Base-by-base conservation (phyloP, 2,888 invertebrate genomes). In the Morpho achilles region DNA sequence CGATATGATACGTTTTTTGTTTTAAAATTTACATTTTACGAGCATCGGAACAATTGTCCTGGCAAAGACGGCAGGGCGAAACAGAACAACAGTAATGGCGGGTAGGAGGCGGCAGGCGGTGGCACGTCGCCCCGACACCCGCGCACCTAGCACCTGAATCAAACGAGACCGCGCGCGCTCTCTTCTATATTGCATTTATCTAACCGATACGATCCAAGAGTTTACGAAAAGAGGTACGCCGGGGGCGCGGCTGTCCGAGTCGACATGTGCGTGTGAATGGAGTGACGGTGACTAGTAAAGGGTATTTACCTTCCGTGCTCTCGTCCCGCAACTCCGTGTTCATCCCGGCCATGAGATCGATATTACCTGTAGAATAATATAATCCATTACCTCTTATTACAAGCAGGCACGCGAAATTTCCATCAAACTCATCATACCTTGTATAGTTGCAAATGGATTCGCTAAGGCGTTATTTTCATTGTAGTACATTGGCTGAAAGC, bases 211-310 rank as follows among this genome's bases (percentile, higher is more conserved):
- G 65, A 66, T 59, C 58, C 68, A 56, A 65, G 50, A 65, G 61
- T 63, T 61, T 64, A 70, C 65, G 67, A 60, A 59, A 62, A 76
- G 75, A 81, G 86, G 84, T 83, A 85, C 85, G 87, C 88, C 89
- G 88, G 89, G 89, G 89, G 89, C 89, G 89, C 89, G 89, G 89
- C 87, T 88, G 89, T 87, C 86, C 87, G 87, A 87, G 80, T 85
- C 85, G 87, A 86, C 86, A 79, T 84, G 88, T 87, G 87, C 87
- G 83, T 87, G 88, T 86, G 81, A 84, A 84, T 86, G 83, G 81
- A 74, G 81, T 85, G 82, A 82, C 69, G 75, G 77, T 81, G 77
- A 78, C 63, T 74, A 60, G 67, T 62, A 65, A 62, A 39, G 64
- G 59, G 22, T 32, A 76, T 75, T 87, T 81, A 90, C 90, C 90